Percentiles rank a stretch among this genome's conserved stretches.
Conservation (phyloP, 2,113 vertebrate species). For the Pungitius pungitius region DNA sequence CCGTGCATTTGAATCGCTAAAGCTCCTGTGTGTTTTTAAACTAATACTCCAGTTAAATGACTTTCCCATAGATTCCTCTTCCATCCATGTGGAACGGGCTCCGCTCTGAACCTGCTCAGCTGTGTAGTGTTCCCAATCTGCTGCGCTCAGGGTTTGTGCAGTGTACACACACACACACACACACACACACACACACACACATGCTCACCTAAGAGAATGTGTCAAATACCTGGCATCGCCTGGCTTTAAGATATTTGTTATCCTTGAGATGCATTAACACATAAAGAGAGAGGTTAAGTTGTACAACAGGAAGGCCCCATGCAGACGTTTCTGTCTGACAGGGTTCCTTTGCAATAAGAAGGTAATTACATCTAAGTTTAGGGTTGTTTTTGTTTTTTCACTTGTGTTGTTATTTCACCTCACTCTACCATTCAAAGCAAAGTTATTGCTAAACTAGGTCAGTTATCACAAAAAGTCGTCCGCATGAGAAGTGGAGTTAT, state of each 20-base stretch:
- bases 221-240: neutral
- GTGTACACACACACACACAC: neutral
- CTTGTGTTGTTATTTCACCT: slow-evolving; percentile 9
- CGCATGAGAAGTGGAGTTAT: neutral
- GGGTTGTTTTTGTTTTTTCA: neutral
- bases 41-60: slow-evolving; percentile 24
- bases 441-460: neutral
- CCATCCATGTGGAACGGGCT: slow-evolving; percentile 18
- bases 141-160: slow-evolving; percentile 25
- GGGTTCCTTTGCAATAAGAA: slow-evolving; percentile 7
- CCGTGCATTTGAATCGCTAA: slow-evolving; percentile 14
- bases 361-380: neutral
- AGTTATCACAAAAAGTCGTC: neutral
- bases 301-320: neutral
- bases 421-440: neutral
- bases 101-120: slow-evolving; percentile 2
- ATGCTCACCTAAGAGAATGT: slow-evolving; percentile 13
- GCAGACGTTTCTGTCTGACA: slow-evolving; percentile 28
- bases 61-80: slow-evolving; percentile 24
- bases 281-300: neutral
- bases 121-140: slow-evolving; percentile 37
- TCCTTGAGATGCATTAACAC: slow-evolving; percentile 5
- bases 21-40: slow-evolving; percentile 10
- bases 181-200: slow-evolving; percentile 3
- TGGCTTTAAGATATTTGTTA: slow-evolving; percentile 2